phyloP scores from a whole-genome alignment of 1,140 invertebrate species.

The Temnothorax curvispinosus region DNA sequence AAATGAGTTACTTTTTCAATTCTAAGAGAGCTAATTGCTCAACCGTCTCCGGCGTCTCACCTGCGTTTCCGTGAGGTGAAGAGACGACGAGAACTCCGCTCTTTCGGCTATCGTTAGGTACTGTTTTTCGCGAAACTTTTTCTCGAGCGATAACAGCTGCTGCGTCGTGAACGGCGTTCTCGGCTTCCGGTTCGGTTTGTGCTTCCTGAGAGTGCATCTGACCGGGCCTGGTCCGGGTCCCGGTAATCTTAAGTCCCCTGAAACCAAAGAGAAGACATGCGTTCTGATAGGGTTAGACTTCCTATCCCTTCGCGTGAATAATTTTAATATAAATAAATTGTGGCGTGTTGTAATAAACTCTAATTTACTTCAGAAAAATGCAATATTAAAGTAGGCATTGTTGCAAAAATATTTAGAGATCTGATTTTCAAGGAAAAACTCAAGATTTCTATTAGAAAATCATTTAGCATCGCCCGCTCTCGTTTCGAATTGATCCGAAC shows the following conservation, averaged over 20 bases:
- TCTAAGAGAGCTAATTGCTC: slow-evolving; percentile 16
- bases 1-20: not conserved
- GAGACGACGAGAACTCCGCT: slow-evolving; percentile 97
- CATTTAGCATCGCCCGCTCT: not conserved
- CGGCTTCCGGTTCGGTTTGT: slow-evolving; percentile 98
- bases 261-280: slow-evolving; percentile 56
- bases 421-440: not conserved
- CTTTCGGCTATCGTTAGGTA: slow-evolving; percentile 98
- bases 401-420: not conserved
- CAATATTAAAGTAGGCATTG: not conserved
- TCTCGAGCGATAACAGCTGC: slow-evolving; percentile 96
- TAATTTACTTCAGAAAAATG: not conserved
- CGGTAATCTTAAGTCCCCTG: slow-evolving; percentile 81
- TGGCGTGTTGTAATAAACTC: too few relatives aligned
- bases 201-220: slow-evolving; percentile 83
- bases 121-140: slow-evolving; percentile 98
- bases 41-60: slow-evolving; percentile 82
- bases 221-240: slow-evolving; percentile 80
- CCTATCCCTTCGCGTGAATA: not conserved
- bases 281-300: slow-evolving; percentile 9
- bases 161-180: slow-evolving; percentile 98
- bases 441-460: not conserved
- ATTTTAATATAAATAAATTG: slow-evolving; percentile 2
- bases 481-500: not conserved
- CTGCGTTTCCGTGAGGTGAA: slow-evolving; percentile 98